A percentile compares a stretch with the other conserved stretches of the same genome.
These are phyloP conservation scores for Parauchenoglanis ngamensis DNA, from an alignment of 2,797 vertebrate genomes.

Conservation along the genomic window DNA sequence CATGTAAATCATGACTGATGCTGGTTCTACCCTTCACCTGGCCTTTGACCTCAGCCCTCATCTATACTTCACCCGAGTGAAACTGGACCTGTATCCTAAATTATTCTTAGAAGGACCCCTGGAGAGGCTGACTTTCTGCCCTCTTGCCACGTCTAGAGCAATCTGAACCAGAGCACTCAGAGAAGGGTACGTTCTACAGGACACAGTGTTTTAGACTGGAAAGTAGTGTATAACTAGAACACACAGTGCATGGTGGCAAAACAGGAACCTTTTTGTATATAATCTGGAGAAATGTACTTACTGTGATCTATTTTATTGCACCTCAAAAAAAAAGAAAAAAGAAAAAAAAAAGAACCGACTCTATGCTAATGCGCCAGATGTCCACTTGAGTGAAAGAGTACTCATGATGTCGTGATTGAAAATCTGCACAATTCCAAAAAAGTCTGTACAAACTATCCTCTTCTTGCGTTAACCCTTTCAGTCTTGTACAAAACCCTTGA, in stretches of 20 bases:
- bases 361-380: constrained; percentile 21
- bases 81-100: constrained; percentile 67
- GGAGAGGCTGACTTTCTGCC: constrained; percentile 67
- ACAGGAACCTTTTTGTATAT: not conserved
- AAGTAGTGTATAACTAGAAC: not conserved
- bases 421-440: not conserved
- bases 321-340: not conserved
- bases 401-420: constrained; percentile 1
- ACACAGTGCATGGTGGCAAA: too few relatives aligned
- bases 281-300: not conserved
- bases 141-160: constrained; percentile 58
- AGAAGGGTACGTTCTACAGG: not conserved
- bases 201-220: not conserved
- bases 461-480: not conserved
- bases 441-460: not conserved
- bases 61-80: constrained; percentile 66
- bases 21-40: constrained; percentile 60
- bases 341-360: not conserved
- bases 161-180: constrained; percentile 53
- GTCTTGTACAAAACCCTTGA: not conserved
- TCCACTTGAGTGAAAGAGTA: constrained; percentile 7
- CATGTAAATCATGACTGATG: constrained; percentile 67
- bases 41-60: constrained; percentile 64
- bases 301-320: not conserved
- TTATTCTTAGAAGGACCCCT: constrained; percentile 72